A percentile compares a stretch with the other conserved stretches of the same genome.
These are phyloP conservation scores for Neolamprologus variostigma DNA, from an alignment of 2,113 vertebrate genomes.

Conservation along the genomic window DNA sequence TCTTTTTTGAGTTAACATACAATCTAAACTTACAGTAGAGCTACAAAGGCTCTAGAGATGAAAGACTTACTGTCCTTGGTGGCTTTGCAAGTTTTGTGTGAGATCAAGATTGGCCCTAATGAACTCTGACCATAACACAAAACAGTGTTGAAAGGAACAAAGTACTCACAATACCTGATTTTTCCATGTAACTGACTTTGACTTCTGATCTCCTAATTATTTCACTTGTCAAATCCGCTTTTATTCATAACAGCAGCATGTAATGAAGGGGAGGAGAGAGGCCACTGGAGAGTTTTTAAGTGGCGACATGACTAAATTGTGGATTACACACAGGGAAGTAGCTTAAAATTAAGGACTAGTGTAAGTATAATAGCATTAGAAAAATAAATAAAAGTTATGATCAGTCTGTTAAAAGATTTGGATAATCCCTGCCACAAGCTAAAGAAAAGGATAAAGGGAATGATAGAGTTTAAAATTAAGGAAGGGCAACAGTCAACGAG, in stretches of 20 bases:
- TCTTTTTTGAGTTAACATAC: background rate
- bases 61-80: background rate
- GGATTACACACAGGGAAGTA: background rate
- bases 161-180: background rate
- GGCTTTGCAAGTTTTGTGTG: background rate
- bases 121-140: conserved; percentile 8
- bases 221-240: conserved; percentile 1
- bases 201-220: conserved; percentile 24
- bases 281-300: background rate
- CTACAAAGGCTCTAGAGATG: background rate
- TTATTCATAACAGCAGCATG: background rate
- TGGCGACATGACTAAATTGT: background rate
- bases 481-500: background rate
- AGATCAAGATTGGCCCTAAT: conserved; percentile 18
- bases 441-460: background rate
- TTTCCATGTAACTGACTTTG: background rate
- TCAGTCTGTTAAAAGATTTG: background rate
- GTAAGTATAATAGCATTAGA: background rate
- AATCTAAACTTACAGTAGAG: background rate
- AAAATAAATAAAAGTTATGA: conserved; percentile 4
- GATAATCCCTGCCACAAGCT: background rate
- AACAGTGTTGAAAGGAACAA: background rate
- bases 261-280: background rate
- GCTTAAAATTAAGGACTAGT: background rate
- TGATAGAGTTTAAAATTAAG: background rate